Percentiles rank a stretch among this genome's conserved stretches.
Evolutionary conservation across 2,113 vertebrate genomes (phyloP).

Genomic region (Brachyhypopomus occidentalis): DNA sequence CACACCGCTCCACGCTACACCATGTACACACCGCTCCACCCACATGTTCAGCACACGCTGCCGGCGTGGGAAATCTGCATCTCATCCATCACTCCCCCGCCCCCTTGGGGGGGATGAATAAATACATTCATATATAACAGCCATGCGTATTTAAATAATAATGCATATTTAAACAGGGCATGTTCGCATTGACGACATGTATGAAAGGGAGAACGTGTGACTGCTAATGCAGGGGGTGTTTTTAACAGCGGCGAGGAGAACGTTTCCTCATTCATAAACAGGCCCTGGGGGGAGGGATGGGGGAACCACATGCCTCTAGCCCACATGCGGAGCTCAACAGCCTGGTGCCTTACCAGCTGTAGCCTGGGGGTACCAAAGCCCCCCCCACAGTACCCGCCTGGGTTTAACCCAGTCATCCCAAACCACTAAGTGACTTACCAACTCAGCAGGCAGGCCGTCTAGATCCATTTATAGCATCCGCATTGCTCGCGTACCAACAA

Average conservation of each 20-base stretch:
- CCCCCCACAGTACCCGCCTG: not conserved
- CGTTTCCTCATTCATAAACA: not conserved
- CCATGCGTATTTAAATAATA: not conserved
- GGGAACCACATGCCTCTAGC: not conserved
- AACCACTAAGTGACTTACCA: not conserved
- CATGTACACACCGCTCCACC: not conserved
- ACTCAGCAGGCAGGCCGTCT: not conserved
- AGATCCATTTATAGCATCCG: not conserved
- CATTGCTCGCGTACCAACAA: not conserved
- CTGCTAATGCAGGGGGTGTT: not conserved
- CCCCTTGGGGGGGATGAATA: not conserved
- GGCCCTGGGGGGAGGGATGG: not conserved
- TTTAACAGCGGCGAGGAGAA: not conserved
- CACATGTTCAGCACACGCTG: not conserved
- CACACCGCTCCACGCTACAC: not conserved
- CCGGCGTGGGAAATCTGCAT: not conserved
- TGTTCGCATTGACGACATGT: not conserved
- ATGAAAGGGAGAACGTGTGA: not conserved
- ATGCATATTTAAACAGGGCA: not conserved
- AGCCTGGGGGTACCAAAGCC: not conserved
- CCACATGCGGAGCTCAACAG: not conserved
- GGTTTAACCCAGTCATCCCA: not conserved
- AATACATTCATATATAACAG: no score
- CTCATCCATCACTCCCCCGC: not conserved
- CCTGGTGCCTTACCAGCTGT: not conserved